These are phyloP conservation scores for Phyllotis vaccarum DNA, from an alignment of 2,797 vertebrate species.

Conservation along the genomic window DNA sequence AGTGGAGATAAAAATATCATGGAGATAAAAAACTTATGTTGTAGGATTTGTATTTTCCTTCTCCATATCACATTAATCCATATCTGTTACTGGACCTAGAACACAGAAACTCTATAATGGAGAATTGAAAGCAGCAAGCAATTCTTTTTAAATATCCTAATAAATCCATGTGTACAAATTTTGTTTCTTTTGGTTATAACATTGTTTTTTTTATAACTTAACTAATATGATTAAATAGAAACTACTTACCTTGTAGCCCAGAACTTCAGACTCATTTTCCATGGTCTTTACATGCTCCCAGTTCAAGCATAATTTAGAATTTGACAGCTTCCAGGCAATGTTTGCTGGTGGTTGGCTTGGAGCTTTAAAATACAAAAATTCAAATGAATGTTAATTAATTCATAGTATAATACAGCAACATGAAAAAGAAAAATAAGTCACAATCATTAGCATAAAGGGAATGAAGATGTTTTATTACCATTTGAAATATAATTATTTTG, in stretches of 20 bases:
- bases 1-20: neutral
- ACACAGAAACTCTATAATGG: neutral
- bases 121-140: neutral
- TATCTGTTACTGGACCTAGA: neutral
- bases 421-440: constrained; percentile 57
- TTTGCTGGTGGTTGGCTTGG: constrained; percentile 93
- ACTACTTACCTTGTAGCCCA: constrained; percentile 94
- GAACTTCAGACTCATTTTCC: constrained; percentile 95
- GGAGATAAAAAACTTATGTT: neutral
- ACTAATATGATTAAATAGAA: neutral
- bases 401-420: constrained; percentile 40
- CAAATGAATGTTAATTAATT: constrained; percentile 65
- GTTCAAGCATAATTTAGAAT: constrained; percentile 94
- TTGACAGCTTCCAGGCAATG: constrained; percentile 93
- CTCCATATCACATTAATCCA: neutral
- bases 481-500: constrained; percentile 50
- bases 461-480: constrained; percentile 36
- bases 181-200: neutral
- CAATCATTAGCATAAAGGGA: constrained; percentile 55
- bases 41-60: neutral
- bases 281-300: constrained; percentile 94
- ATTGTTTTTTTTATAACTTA: neutral
- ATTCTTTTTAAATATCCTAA: neutral
- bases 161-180: neutral
- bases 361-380: constrained; percentile 88